Evolutionary conservation across 2,888 invertebrate genomes (phyloP), one percentile per base, ranked within the genome.

Genomic region (Euplagia quadripunctaria): DNA sequence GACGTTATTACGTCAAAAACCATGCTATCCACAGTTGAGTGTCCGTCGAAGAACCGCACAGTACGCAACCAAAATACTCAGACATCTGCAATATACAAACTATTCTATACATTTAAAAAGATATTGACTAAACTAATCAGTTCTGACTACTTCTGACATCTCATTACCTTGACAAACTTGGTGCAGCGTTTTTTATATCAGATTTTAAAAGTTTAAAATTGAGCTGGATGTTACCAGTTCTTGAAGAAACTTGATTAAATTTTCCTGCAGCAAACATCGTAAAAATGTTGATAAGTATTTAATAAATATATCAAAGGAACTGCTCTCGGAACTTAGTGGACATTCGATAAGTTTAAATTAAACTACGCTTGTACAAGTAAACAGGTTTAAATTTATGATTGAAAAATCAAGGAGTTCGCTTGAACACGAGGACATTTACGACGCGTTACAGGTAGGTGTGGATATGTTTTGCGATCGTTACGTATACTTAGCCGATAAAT

Each of bases 171-270:
- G 70, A 74, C 12, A 63, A 74, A 71, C 71, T 79, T 70, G 46
- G 6, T 31, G 14, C 31, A 16, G n/a, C 41, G 41, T 31, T 61
- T 61, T 31, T 71, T 76, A 81, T 49, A 77, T 72, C 70, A 71
- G 66, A 72, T 80, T 78, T 31, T 71, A 73, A 78, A 83, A 85
- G 71, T 85, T 81, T 83, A 31, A 79, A 73, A 80, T 77, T 70
- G 80, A 78, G 74, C 67, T 78, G 74, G 71, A 72, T 64, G 74
- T n/a, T 51, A 69, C 31, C 68, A 70, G 76, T 73, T 71, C 65
- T 61, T 70, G 9, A 20, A 75, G 71, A 71, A 68, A 70, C 76
- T 74, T 77, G 80, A 84, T 85, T 84, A 80, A 84, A 85, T 83
- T 70, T 72, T 61, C 70, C 77, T 63, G 75, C 71, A 68, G 68